These are phyloP conservation scores for Halcyon malimbica DNA, from an alignment of 2,113 vertebrate genomes.

Conservation along the genomic window DNA sequence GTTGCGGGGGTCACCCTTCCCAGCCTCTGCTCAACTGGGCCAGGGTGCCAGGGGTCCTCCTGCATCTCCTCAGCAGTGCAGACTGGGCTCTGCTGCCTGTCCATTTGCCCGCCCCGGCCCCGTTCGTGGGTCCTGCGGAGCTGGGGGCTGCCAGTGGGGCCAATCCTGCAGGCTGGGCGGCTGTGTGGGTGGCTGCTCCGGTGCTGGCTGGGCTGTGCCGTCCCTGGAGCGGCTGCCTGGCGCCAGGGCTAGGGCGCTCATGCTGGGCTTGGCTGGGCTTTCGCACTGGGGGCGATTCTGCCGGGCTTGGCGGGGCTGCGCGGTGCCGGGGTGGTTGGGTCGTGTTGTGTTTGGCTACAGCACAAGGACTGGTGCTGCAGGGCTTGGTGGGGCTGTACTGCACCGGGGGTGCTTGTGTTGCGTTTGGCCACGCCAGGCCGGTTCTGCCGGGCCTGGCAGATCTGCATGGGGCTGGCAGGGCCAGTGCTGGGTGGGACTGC, in stretches of 20 bases:
- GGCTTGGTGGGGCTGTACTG: not conserved
- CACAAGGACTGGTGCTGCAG: not conserved
- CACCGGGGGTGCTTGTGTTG: not conserved
- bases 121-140: accelerated
- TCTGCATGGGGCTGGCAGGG: not conserved
- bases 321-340: not conserved
- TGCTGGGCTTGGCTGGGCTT: not conserved
- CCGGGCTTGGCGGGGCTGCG: accelerated
- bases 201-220: not conserved
- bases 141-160: accelerated
- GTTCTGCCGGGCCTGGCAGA: not conserved
- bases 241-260: accelerated
- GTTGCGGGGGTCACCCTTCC: not conserved
- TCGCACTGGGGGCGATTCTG: not conserved
- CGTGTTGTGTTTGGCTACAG: not conserved
- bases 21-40: not conserved
- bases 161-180: not conserved
- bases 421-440: not conserved
- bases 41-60: not conserved
- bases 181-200: accelerated
- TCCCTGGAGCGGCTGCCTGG: not conserved
- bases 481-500: not conserved
- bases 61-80: accelerated
- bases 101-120: not conserved
- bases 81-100: not conserved